Conservation (phyloP, 2,113 vertebrate species). For the Oenanthe melanoleuca region DNA sequence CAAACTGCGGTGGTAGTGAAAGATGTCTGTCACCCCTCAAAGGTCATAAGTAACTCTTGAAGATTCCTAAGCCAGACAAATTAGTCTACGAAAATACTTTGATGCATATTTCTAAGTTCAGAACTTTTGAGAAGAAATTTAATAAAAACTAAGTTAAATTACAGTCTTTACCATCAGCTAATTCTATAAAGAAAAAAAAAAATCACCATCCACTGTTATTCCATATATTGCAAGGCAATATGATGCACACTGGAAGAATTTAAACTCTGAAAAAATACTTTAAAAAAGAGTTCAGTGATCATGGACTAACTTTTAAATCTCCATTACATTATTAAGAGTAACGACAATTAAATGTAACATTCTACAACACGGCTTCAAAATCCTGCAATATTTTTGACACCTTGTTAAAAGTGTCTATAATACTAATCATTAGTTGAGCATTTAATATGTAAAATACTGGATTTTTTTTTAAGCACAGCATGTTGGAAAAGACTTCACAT, state of each 20-base stretch:
- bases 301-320: not conserved
- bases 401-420: not conserved
- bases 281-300: not conserved
- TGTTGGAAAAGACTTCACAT: not conserved
- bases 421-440: not conserved
- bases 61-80: not conserved
- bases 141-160: not conserved
- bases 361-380: not conserved
- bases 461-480: not conserved
- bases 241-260: not conserved
- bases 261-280: not conserved
- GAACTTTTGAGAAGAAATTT: not conserved
- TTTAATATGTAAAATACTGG: not conserved
- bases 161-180: not conserved
- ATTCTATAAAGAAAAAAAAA: not conserved
- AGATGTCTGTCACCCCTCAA: not conserved
- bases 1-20: not conserved
- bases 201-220: not conserved
- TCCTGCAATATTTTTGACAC: not conserved
- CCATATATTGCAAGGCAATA: not conserved
- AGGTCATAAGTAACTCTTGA: not conserved
- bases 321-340: not conserved
- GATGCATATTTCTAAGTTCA: not conserved
- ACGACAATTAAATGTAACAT: not conserved
- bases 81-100: not conserved